These are phyloP conservation scores for Jacana jacana DNA, from an alignment of 2,113 vertebrate species.

Conservation along the genomic window DNA sequence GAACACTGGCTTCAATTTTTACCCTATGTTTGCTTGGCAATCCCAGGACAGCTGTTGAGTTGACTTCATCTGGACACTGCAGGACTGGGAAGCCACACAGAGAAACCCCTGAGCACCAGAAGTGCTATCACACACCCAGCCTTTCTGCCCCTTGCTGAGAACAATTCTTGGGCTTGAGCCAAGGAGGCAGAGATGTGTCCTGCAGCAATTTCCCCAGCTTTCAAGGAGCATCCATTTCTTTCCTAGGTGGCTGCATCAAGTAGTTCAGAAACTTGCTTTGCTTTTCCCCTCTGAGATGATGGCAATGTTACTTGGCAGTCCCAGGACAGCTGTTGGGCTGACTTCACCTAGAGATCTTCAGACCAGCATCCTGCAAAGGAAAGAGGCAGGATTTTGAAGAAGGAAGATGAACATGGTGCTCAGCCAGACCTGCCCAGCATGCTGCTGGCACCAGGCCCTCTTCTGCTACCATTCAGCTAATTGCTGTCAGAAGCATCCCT, in stretches of 20 bases:
- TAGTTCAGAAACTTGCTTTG: neutral
- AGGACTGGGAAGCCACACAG: neutral
- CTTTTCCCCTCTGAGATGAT: neutral
- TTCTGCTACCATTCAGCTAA: neutral
- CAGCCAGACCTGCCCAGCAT: neutral
- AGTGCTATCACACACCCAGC: neutral
- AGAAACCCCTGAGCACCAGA: neutral
- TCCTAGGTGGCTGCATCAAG: neutral
- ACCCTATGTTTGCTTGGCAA: neutral
- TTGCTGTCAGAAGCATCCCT: neutral
- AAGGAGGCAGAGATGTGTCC: neutral
- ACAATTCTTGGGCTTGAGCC: rapidly evolving
- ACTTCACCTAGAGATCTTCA: neutral
- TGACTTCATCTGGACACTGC: neutral
- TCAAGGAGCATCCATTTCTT: neutral
- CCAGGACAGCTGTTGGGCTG: neutral
- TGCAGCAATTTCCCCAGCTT: neutral
- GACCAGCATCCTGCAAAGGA: neutral
- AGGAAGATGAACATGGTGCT: neutral
- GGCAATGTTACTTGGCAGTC: neutral
- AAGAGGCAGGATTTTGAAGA: neutral
- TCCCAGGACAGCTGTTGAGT: neutral
- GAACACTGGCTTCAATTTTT: neutral
- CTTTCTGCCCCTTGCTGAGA: rapidly evolving
- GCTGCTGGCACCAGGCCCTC: neutral